These are phyloP conservation scores for Bombus terrestris DNA, from an alignment of 1,140 invertebrate species.

Conservation along the genomic window DNA sequence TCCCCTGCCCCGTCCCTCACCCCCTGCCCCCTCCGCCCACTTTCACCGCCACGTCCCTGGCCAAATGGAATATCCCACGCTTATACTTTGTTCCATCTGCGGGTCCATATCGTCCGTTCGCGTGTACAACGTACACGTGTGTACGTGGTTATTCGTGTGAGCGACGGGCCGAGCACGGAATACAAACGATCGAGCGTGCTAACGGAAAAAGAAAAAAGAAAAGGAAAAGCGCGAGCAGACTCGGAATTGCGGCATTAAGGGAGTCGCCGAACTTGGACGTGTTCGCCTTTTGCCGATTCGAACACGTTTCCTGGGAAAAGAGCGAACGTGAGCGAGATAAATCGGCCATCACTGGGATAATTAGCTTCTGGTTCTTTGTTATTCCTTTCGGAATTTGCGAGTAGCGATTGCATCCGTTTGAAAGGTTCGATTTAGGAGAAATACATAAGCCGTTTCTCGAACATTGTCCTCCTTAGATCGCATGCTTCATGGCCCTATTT, in stretches of 20 bases:
- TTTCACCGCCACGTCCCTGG: conserved; percentile 20
- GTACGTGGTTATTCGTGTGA: neutral
- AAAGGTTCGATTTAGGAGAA: neutral
- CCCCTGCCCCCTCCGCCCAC: conserved; percentile 1
- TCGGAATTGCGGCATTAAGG: conserved; percentile 53
- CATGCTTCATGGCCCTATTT: neutral
- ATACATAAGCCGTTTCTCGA: neutral
- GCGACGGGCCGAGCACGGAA: conserved; percentile 28
- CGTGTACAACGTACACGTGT: neutral
- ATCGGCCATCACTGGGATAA: neutral
- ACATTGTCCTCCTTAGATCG: too few species aligned
- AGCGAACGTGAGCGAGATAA: conserved; percentile 10
- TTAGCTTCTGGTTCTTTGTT: neutral
- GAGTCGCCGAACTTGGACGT: neutral
- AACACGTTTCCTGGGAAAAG: neutral
- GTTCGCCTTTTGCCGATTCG: conserved; percentile 2
- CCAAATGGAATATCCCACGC: conserved; percentile 55
- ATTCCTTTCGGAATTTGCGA: neutral
- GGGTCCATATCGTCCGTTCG: conserved; percentile 30
- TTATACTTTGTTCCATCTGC: conserved; percentile 60
- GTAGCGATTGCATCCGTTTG: neutral
- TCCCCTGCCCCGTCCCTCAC: neutral
- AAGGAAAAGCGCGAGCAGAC: neutral
- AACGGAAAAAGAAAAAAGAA: conserved; percentile 25
- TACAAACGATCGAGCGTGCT: conserved; percentile 49